A percentile compares a stretch with the other conserved stretches of the same genome.
Evolutionary conservation across 23 tunicate species (phyloP).

Genomic region (Ascidia mentula): DNA sequence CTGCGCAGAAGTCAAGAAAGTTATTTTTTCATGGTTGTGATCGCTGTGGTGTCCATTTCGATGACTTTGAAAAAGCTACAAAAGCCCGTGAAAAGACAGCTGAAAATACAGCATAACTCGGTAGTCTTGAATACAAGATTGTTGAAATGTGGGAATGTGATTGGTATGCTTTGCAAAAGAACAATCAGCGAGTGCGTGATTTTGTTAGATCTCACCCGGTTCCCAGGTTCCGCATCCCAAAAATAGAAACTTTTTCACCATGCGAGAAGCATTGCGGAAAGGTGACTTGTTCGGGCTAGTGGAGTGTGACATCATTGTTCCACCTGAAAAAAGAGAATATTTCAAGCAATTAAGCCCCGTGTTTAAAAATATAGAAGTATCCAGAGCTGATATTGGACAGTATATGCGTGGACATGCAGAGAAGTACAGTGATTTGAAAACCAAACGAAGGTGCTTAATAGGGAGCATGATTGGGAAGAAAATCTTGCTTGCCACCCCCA

Average conservation of each 20-base stretch:
- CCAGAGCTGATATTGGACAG: background rate
- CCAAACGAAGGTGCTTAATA: background rate
- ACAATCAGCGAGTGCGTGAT: background rate
- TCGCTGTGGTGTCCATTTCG: background rate
- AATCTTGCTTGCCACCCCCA: background rate
- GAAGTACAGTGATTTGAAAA: background rate
- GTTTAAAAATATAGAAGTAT: background rate
- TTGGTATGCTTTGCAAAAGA: background rate
- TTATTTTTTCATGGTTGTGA: background rate
- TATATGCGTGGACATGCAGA: background rate
- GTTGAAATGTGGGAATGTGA: background rate
- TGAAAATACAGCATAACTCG: background rate
- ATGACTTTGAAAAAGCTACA: background rate
- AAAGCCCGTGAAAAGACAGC: background rate
- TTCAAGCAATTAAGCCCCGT: background rate
- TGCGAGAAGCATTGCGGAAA: too few species aligned
- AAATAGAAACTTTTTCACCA: too few species aligned
- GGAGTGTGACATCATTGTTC: background rate
- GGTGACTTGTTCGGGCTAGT: too few species aligned
- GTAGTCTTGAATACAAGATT: background rate
- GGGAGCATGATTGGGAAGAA: background rate
- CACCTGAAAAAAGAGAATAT: background rate
- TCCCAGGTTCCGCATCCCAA: background rate
- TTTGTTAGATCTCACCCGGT: background rate
- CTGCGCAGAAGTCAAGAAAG: background rate